These are phyloP conservation scores for Centropristis striata DNA, from an alignment of 2,113 vertebrate genomes.

Conservation along the genomic window DNA sequence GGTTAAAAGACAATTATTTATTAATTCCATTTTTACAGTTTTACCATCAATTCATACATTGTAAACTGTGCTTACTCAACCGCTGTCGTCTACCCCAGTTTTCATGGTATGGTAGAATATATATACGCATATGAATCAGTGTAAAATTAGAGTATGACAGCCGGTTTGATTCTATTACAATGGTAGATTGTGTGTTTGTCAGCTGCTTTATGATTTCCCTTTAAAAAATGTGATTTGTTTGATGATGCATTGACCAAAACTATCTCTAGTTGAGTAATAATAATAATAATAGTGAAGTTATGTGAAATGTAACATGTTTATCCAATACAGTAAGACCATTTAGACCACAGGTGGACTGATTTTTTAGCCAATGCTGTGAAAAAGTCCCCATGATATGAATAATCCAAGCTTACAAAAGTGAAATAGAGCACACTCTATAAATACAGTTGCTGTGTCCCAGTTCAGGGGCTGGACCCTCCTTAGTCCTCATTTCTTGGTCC, in stretches of 20 bases:
- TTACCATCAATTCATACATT: conserved; percentile 70
- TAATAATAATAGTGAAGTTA: conserved; percentile 11
- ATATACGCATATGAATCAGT: conserved; percentile 57
- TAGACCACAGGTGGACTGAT: conserved; percentile 26
- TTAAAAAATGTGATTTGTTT: neutral
- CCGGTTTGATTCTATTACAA: conserved; percentile 30
- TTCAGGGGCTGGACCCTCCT: conserved; percentile 38
- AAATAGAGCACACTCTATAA: conserved; percentile 61
- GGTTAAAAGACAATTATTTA: conserved; percentile 64
- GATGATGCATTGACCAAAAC: conserved; percentile 23
- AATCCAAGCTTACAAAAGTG: conserved; percentile 42
- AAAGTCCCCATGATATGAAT: conserved; percentile 41
- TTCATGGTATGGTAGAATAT: conserved; percentile 53
- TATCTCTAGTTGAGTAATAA: neutral
- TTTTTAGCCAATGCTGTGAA: conserved; percentile 25
- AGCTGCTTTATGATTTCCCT: conserved; percentile 40
- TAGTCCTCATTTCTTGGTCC: conserved; percentile 42
- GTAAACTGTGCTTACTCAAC: conserved; percentile 84
- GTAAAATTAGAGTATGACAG: conserved; percentile 48
- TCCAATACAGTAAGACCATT: conserved; percentile 18
- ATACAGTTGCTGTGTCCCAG: conserved; percentile 51
- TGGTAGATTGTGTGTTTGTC: conserved; percentile 32
- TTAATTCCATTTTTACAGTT: conserved; percentile 65
- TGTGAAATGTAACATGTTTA: conserved; percentile 26
- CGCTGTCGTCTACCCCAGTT: conserved; percentile 44